phyloP scores from a whole-genome alignment of 2,113 vertebrate genomes.

The Corythaeola cristata region DNA sequence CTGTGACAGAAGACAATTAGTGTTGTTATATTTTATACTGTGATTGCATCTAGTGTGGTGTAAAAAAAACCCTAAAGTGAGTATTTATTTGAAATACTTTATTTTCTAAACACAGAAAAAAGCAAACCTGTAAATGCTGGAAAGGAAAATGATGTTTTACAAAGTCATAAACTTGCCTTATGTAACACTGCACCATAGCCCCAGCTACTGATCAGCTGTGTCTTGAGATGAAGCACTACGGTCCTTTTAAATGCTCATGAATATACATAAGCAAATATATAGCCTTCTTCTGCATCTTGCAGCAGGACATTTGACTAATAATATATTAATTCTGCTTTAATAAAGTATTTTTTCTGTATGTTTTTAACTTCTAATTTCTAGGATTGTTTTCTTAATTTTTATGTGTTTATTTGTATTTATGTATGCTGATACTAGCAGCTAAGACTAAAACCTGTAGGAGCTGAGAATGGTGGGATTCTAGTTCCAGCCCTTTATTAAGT shows the following conservation, averaged over 20 bases:
- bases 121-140: background rate
- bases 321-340: background rate
- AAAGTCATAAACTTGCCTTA: constrained; percentile 18
- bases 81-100: background rate
- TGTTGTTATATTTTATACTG: background rate
- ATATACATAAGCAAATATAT: background rate
- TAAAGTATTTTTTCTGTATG: background rate
- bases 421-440: background rate
- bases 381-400: background rate
- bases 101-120: background rate
- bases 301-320: background rate
- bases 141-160: background rate
- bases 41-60: background rate
- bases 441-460: background rate
- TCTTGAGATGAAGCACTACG: background rate
- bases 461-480: background rate
- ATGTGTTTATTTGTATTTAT: background rate
- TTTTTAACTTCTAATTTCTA: background rate
- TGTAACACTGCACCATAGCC: constrained; percentile 31
- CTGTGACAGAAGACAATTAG: background rate
- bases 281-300: background rate
- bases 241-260: background rate
- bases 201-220: constrained; percentile 20
- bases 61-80: background rate
- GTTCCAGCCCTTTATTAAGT: background rate